Evolutionary conservation across 2,888 invertebrate genomes (phyloP), one percentile per base, ranked within the genome.

Genomic region (Hedya salicella): DNA sequence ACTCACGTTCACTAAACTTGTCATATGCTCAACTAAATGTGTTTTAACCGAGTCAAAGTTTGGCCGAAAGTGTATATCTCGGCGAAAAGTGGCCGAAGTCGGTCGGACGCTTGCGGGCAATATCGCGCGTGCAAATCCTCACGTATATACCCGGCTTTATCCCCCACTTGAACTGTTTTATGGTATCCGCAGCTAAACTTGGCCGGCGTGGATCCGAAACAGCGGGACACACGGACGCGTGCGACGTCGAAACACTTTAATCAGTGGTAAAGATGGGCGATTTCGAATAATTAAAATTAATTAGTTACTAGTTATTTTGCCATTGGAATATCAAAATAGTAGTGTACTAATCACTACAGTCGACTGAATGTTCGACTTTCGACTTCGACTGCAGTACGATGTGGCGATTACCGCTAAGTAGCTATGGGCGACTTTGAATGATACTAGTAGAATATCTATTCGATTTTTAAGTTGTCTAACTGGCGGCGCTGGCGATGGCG

Each of bases 161-260:
- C 80, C 78, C 69, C 63, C 71, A 76, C 77, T 79, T 75, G 74
- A 74, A 80, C 82, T 80, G 79, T 83, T 86, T 85, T 85, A 85
- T 80, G 80, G 81, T 79, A 78, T 78, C 79, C 76, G 76, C 73
- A 74, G 73, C 72, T 79, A 74, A 80, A 83, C 75, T 85, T 81
- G 75, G 71, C 68, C 75, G 74, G 68, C 75, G n/a, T n/a, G n/a
- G n/a, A n/a, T 75, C 65, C 71, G 57, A 57, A 64, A 52, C 44
- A 60, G 25, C 17, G 68, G 49, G 68, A 67, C 71, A 70, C 49
- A 65, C 60, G 63, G 68, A 39, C 65, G 36, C 25, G 5, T 16
- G 11, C 14, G 36, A 36, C 44, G 44, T 25, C 50, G 44, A 25
- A 40, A 36, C 16, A 21, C n/a, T n/a, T n/a, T 44, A 11, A 25